A percentile compares a stretch with the other conserved stretches of the same genome.
Conservation (phyloP, 2,797 vertebrate species). For the Ceryle rudis region DNA sequence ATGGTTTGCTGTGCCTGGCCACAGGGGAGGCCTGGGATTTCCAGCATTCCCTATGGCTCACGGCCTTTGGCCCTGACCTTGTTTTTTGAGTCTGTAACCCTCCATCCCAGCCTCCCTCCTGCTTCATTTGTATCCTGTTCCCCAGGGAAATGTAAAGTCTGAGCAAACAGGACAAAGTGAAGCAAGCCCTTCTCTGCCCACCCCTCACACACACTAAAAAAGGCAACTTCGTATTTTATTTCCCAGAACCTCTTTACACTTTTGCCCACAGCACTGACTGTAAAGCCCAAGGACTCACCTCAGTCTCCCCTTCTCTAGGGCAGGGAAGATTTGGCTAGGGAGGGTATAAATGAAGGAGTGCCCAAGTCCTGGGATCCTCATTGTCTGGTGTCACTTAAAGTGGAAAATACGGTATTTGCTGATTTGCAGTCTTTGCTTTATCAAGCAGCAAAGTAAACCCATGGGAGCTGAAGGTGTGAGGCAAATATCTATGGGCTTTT, state of each 20-base stretch:
- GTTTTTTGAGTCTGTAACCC: background rate
- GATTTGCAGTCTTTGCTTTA: background rate
- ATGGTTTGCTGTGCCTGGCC: background rate
- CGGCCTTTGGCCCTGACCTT: slow-evolving; percentile 11
- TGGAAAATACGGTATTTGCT: background rate
- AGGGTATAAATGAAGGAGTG: background rate
- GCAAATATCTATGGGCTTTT: background rate
- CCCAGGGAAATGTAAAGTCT: background rate
- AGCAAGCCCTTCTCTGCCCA: background rate
- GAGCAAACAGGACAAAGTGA: background rate
- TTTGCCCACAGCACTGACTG: background rate
- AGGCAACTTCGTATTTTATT: background rate
- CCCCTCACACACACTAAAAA: background rate
- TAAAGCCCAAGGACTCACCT: background rate
- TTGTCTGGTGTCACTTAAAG: background rate
- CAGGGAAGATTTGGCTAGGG: background rate
- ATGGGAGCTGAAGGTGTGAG: background rate
- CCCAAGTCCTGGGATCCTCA: background rate
- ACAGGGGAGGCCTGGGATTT: background rate
- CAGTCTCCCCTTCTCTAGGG: background rate
- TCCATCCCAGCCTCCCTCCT: background rate
- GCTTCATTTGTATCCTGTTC: background rate
- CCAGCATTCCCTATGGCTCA: background rate
- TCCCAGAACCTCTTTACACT: background rate
- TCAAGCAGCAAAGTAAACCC: background rate